phyloP scores from a whole-genome alignment of 2,113 vertebrate genomes.

The Sterrhoptilus dennistouni region DNA sequence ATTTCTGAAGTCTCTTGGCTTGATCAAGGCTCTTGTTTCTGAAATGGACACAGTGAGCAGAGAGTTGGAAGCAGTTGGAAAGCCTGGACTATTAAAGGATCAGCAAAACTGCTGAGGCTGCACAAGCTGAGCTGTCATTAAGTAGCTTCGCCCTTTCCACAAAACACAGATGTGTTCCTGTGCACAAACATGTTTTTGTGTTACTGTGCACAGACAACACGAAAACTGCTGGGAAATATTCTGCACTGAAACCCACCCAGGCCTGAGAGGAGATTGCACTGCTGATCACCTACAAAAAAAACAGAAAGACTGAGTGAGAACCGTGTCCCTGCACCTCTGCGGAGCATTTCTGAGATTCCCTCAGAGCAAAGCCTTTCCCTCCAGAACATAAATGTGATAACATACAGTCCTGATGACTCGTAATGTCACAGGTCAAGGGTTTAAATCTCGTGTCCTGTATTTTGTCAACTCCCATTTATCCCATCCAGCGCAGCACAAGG shows the following conservation, averaged over 20 bases:
- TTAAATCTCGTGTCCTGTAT: not conserved
- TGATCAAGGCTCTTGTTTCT: not conserved
- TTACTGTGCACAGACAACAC: not conserved
- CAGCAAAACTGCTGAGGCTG: not conserved
- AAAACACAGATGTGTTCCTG: not conserved
- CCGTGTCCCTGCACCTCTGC: not conserved
- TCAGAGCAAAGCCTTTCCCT: not conserved
- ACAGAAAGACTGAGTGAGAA: not conserved
- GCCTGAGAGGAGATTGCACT: not conserved
- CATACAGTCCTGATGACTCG: not conserved
- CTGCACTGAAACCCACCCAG: not conserved
- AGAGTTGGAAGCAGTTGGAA: not conserved
- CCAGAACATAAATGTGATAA: not conserved
- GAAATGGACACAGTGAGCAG: not conserved
- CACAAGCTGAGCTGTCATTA: not conserved
- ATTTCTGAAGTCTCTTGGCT: not conserved
- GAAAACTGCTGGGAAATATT: not conserved
- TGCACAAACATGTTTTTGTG: not conserved
- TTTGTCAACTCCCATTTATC: slow-evolving; percentile 46
- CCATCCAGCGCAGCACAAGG: not conserved
- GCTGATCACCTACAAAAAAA: not conserved
- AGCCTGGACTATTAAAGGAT: not conserved
- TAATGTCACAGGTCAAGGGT: slow-evolving; percentile 27
- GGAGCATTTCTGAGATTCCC: not conserved
- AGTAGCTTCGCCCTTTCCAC: not conserved